phyloP scores from a whole-genome alignment of 2,797 vertebrate genomes.

The Sciurus vulgaris region DNA sequence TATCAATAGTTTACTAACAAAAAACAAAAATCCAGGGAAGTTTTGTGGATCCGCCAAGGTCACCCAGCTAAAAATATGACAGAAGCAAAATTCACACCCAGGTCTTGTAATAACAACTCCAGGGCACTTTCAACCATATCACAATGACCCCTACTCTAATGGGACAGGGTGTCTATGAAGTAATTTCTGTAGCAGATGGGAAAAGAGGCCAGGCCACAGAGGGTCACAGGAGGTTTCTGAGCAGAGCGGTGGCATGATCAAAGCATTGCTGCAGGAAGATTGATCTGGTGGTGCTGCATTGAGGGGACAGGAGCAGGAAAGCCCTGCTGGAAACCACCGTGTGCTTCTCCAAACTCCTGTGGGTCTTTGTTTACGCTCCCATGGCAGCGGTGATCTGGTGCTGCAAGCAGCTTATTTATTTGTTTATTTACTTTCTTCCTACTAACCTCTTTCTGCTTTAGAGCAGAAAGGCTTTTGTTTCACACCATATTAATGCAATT shows the following conservation, averaged over 20 bases:
- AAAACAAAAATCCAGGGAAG: neutral
- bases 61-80: neutral
- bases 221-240: constrained; percentile 40
- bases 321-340: constrained; percentile 55
- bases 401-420: constrained; percentile 21
- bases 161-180: neutral
- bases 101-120: constrained; percentile 64
- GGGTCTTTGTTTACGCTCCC: constrained; percentile 24
- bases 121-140: constrained; percentile 60
- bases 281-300: constrained; percentile 3
- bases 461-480: neutral
- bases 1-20: neutral
- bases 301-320: neutral
- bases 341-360: neutral
- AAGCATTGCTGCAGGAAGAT: constrained; percentile 52
- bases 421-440: constrained; percentile 58
- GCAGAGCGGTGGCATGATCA: constrained; percentile 44
- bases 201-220: neutral
- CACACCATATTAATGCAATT: neutral
- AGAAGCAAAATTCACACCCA: constrained; percentile 69
- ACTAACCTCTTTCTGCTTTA: neutral
- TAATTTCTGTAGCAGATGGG: constrained; percentile 66
- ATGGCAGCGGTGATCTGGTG: neutral
- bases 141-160: constrained; percentile 52
- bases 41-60: constrained; percentile 17